Base-by-base conservation (phyloP, 2,797 vertebrate species). In the Syngnathus acus region DNA sequence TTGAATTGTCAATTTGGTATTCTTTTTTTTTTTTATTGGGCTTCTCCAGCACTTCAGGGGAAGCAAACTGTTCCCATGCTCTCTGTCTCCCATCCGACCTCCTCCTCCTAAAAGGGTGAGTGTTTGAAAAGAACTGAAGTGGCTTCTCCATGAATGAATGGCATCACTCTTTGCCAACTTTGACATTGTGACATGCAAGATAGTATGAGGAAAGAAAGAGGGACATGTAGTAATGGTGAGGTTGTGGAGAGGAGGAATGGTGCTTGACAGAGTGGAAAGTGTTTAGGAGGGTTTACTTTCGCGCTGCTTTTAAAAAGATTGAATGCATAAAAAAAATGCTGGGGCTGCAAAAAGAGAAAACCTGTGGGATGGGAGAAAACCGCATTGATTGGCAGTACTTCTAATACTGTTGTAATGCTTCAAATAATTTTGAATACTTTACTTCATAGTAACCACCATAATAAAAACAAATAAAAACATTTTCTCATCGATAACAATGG, bases 51-150 rank as follows among this genome's bases (percentile, higher is more conserved):
- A 32, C 13, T 57, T 8, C 17, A 37, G 1, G 6, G 26, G 54
- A 37, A 11, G 54, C 23, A 57, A 57, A 8, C 54, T 37, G 54
- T 86, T 86, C 85, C 82, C 83, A 85, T 84, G 83, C 78, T 81
- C 82, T 69, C 43, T 69, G 64, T 72, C 77, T 67, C 69, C 50
- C 50, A 32, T 4, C 40, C 65, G 42, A 38, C 21, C 68, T 72
- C 76, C 58, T 71, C 60, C 54, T 72, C 62, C 59, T 38, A 43
- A 65, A 65, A 71, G 72, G 75, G 75, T 68, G 75, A 65, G 61
- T 72, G 75, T 84, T 79, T 62, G 73, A 21, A 65, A 39, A 53
- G 63, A 71, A 68, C 74, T 84, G 76, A 84, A 88, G 85, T 77
- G 82, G 77, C 68, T 68, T 16, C 68, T 80, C 77, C 67, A 11